Evolutionary conservation across 64 coral and sea anemone genomes (phyloP).

Genomic region (Stylophora pistillata): DNA sequence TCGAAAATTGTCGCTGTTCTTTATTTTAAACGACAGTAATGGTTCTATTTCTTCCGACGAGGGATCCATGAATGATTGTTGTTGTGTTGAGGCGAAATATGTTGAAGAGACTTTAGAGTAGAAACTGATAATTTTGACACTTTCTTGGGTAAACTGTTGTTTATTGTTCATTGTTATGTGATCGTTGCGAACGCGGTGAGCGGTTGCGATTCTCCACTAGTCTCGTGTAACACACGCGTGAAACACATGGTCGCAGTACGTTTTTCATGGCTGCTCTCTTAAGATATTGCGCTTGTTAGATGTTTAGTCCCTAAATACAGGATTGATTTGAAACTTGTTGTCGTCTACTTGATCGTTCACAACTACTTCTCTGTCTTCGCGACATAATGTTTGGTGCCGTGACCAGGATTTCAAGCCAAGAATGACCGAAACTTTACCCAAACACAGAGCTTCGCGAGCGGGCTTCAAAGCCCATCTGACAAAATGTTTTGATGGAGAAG

Average conservation of each 20-base stretch:
- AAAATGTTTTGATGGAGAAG: conserved; percentile 22
- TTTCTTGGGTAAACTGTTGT: too few relatives aligned
- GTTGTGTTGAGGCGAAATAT: too few relatives aligned
- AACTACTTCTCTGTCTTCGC: background rate
- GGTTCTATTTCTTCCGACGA: too few relatives aligned
- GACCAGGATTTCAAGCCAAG: conserved; percentile 19
- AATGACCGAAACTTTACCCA: conserved; percentile 35
- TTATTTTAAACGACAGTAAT: too few relatives aligned
- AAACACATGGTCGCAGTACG: background rate
- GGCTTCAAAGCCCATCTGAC: conserved; percentile 46
- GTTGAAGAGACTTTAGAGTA: too few relatives aligned
- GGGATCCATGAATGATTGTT: too few relatives aligned
- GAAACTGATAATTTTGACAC: too few relatives aligned
- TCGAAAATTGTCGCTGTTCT: too few relatives aligned
- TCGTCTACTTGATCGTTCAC: background rate
- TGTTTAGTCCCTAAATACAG: background rate
- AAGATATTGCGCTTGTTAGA: too few relatives aligned
- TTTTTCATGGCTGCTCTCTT: background rate
- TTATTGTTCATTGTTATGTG: too few relatives aligned
- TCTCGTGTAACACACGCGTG: background rate
- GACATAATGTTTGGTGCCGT: conserved; percentile 13
- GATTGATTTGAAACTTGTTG: background rate
- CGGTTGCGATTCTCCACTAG: background rate
- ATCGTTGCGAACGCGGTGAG: background rate
- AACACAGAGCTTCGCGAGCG: conserved; percentile 47